A percentile compares a stretch with the other conserved stretches of the same genome.
phyloP scores from a whole-genome alignment of 2,113 vertebrate genomes.

The Eretmochelys imbricata region DNA sequence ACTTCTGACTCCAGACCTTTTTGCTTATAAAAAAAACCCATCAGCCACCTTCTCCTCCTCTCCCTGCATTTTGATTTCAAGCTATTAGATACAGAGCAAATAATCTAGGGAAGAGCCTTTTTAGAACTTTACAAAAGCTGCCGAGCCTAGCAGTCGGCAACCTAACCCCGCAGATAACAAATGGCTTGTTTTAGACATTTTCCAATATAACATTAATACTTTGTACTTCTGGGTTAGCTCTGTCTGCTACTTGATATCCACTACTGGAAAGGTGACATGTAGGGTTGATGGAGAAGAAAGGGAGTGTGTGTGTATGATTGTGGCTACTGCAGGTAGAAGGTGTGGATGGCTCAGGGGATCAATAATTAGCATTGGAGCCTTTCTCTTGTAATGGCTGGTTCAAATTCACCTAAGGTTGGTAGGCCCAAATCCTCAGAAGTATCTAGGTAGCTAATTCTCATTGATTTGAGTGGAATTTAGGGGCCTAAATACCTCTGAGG shows the following conservation, averaged over 20 bases:
- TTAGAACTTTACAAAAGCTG: background rate
- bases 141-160: background rate
- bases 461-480: background rate
- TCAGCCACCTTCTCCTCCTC: background rate
- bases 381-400: background rate
- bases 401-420: background rate
- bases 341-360: background rate
- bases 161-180: background rate
- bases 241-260: background rate
- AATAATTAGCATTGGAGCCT: background rate
- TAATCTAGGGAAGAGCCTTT: background rate
- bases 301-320: background rate
- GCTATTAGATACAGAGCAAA: background rate
- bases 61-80: conserved; percentile 15
- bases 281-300: background rate
- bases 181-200: fast-evolving
- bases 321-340: background rate
- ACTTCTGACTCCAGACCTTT: conserved; percentile 75
- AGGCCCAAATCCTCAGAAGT: background rate
- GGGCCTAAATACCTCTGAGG: background rate
- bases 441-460: background rate
- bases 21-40: conserved; percentile 42
- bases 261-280: fast-evolving
- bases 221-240: background rate
- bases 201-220: background rate